phyloP scores from a whole-genome alignment of 2,797 vertebrate genomes.

The Sebastes diploproa region DNA sequence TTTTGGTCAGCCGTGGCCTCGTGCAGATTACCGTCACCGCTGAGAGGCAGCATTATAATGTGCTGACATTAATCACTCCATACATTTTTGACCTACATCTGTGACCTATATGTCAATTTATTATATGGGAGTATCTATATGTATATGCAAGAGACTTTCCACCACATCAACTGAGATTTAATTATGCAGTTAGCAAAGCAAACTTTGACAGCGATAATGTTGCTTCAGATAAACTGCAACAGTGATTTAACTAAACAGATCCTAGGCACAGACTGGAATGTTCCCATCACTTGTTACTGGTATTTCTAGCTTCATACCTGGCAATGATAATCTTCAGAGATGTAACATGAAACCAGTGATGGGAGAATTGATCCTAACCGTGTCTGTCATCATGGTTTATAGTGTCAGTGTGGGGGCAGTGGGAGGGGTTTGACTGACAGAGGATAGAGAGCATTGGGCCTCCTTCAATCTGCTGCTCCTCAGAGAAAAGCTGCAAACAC shows the following conservation, averaged over 20 bases:
- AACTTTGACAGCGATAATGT: not conserved
- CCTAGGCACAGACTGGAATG: not conserved
- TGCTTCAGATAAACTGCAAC: not conserved
- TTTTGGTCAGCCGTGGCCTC: not conserved
- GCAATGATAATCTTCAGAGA: constrained; percentile 8
- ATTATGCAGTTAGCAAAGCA: not conserved
- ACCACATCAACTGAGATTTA: not conserved
- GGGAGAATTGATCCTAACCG: not conserved
- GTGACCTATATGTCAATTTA: constrained; percentile 28
- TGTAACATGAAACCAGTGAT: constrained; percentile 1
- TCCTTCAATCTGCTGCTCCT: not conserved
- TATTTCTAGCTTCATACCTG: not conserved
- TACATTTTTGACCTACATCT: constrained; percentile 48
- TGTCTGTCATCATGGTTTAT: constrained; percentile 4
- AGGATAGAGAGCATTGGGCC: not conserved
- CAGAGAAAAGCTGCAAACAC: constrained; percentile 6
- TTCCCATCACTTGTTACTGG: not conserved
- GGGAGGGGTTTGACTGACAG: not conserved
- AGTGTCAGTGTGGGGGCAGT: constrained; percentile 11
- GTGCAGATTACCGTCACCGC: constrained; percentile 4
- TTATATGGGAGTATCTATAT: not conserved
- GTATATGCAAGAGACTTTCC: not conserved
- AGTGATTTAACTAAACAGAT: not conserved
- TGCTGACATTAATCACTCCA: constrained; percentile 37
- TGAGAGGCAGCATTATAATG: not conserved